A percentile compares a stretch with the other conserved stretches of the same genome.
Conservation (phyloP, 2,113 vertebrate genomes). For the Crotalus viridis region DNA sequence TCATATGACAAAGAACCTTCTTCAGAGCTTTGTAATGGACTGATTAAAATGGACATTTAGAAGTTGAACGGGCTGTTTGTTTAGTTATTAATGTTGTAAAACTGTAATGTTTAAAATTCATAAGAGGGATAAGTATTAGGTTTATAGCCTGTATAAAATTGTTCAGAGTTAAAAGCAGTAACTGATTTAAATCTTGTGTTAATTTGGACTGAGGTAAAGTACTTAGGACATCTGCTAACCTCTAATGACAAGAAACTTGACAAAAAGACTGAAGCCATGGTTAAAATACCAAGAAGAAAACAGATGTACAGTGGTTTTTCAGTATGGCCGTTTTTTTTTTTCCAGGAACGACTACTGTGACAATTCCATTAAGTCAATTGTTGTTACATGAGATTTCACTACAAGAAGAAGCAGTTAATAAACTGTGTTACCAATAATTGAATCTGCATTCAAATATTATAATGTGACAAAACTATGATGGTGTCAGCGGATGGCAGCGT, state of each 20-base stretch:
- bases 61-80: neutral
- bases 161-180: neutral
- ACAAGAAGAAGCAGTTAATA: neutral
- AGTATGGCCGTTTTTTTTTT: neutral
- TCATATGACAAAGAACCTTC: neutral
- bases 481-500: neutral
- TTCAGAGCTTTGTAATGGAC: neutral
- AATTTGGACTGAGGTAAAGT: neutral
- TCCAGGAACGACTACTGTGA: neutral
- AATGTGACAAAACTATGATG: neutral
- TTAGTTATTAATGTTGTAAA: neutral
- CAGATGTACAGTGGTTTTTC: neutral
- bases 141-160: neutral
- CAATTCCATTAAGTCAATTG: neutral
- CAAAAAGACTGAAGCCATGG: neutral
- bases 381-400: neutral
- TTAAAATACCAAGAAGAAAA: neutral
- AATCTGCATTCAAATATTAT: neutral
- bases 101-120: neutral
- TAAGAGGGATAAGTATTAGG: neutral
- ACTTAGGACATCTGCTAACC: neutral
- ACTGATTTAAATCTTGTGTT: neutral
- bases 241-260: neutral
- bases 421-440: neutral
- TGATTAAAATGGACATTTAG: neutral